These are phyloP conservation scores for Drosophila tsacasi DNA, from an alignment of 1,140 invertebrate genomes.

Conservation along the genomic window DNA sequence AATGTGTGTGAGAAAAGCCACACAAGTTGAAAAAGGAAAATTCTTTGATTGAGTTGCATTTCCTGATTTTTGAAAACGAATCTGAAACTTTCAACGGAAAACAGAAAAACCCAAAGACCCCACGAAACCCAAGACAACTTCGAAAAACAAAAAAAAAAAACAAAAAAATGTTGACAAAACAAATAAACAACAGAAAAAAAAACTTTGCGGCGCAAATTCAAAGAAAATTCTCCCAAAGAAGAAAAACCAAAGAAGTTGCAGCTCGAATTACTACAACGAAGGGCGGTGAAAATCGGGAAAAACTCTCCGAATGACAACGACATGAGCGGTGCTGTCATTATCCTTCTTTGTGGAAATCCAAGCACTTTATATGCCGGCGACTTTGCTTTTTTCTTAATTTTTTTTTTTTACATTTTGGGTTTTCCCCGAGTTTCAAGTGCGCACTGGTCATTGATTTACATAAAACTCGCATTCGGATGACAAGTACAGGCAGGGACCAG, in stretches of 20 bases:
- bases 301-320: constrained; percentile 18
- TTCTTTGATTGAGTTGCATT: constrained; percentile 76
- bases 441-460: constrained; percentile 61
- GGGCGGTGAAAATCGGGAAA: constrained; percentile 41
- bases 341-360: constrained; percentile 41
- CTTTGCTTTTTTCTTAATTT: background rate
- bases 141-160: constrained; percentile 32
- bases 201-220: constrained; percentile 60
- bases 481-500: constrained; percentile 1
- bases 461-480: constrained; percentile 62
- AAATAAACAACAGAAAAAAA: constrained; percentile 78
- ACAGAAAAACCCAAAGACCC: constrained; percentile 30
- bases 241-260: constrained; percentile 53
- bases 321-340: constrained; percentile 56
- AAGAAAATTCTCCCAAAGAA: constrained; percentile 57
- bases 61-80: constrained; percentile 43
- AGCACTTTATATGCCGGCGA: constrained; percentile 21
- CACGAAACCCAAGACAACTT: constrained; percentile 73
- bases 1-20: constrained; percentile 80
- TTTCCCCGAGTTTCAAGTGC: constrained; percentile 34
- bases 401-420: background rate
- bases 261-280: constrained; percentile 57
- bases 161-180: constrained; percentile 75
- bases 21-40: constrained; percentile 66
- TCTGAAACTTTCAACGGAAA: constrained; percentile 71